These are phyloP conservation scores for Antheraea yamamai DNA, from an alignment of 2,888 invertebrate genomes.

Conservation along the genomic window DNA sequence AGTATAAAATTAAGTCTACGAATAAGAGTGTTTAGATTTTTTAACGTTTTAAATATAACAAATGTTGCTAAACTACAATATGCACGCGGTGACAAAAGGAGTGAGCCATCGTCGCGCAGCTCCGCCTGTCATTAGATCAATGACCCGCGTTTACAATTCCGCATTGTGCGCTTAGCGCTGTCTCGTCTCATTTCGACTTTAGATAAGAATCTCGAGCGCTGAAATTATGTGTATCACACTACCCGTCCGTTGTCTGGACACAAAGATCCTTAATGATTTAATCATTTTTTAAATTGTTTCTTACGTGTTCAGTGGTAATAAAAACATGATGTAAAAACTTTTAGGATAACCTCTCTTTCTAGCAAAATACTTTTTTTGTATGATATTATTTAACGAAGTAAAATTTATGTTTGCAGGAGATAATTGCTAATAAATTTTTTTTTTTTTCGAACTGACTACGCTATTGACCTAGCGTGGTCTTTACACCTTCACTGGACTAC, in stretches of 20 bases:
- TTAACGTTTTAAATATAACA: not conserved
- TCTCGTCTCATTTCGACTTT: slow-evolving; percentile 12
- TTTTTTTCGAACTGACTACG: too few relatives aligned
- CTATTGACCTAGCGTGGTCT: too few relatives aligned
- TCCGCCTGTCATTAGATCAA: slow-evolving; percentile 43
- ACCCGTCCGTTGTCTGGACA: slow-evolving; percentile 37
- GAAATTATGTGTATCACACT: slow-evolving; percentile 30
- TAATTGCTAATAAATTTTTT: too few relatives aligned
- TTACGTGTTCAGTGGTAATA: not conserved
- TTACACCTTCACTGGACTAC: too few relatives aligned
- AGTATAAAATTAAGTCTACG: too few relatives aligned
- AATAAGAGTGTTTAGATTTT: too few relatives aligned
- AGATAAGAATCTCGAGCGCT: slow-evolving; percentile 39
- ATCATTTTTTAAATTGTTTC: slow-evolving; percentile 36
- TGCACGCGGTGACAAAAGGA: slow-evolving; percentile 32
- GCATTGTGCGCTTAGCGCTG: slow-evolving; percentile 38
- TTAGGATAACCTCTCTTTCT: too few relatives aligned
- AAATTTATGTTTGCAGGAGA: too few relatives aligned
- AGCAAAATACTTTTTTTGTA: too few relatives aligned
- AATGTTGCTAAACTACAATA: slow-evolving; percentile 18
- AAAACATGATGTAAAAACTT: too few relatives aligned
- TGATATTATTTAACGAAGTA: too few relatives aligned
- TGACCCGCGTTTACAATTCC: slow-evolving; percentile 54
- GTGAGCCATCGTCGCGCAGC: slow-evolving; percentile 28
- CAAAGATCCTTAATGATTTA: slow-evolving; percentile 39